Conservation (phyloP, 2,113 vertebrate genomes). For the Gallinago undulata region DNA sequence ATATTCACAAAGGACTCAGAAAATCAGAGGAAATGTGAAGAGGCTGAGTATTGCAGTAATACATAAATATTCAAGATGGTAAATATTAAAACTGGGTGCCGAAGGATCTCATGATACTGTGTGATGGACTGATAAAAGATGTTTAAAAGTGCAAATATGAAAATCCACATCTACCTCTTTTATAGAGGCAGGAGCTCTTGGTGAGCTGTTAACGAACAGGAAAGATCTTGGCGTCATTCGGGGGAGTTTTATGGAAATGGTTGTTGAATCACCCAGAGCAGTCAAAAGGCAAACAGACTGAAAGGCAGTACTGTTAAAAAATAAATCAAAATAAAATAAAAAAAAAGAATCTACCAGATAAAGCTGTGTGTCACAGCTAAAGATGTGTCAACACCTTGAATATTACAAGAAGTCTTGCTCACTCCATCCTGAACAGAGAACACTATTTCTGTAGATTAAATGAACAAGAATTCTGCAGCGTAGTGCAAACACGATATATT, state of each 20-base stretch:
- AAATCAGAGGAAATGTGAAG: not conserved
- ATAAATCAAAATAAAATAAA: not conserved
- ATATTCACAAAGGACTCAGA: not conserved
- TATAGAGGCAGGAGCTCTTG: not conserved
- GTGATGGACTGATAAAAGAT: not conserved
- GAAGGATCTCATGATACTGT: not conserved
- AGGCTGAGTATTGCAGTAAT: fast-evolving
- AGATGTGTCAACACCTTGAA: not conserved
- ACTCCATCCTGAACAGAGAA: not conserved
- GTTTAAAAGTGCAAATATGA: not conserved
- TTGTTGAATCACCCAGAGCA: not conserved
- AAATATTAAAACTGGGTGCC: not conserved
- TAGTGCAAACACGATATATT: not conserved
- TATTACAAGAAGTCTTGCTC: not conserved
- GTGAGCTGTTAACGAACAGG: not conserved
- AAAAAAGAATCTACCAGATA: not conserved
- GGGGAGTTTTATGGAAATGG: not conserved
- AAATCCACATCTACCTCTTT: not conserved
- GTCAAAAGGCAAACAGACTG: not conserved
- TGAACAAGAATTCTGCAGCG: not conserved
- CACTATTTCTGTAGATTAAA: not conserved
- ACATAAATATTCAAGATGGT: not conserved
- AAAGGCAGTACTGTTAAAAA: not conserved
- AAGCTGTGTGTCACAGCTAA: not conserved
- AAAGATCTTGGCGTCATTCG: not conserved